A percentile compares a stretch with the other conserved stretches of the same genome.
These are phyloP conservation scores for Tachuris rubrigastra DNA, from an alignment of 2,113 vertebrate species.

Conservation along the genomic window DNA sequence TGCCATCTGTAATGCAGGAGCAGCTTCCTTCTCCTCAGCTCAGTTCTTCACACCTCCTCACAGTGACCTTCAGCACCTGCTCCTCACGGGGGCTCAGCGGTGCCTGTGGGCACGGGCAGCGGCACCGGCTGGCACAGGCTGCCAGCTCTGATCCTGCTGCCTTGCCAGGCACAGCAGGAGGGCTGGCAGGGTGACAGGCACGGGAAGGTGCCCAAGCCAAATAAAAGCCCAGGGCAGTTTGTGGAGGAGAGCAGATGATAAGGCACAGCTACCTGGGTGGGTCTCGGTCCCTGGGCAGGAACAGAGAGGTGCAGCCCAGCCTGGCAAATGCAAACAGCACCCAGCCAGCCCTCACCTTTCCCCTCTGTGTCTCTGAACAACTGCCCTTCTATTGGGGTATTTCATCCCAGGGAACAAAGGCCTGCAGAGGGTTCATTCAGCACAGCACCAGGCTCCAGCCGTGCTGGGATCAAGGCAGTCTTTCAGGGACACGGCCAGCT, in stretches of 20 bases:
- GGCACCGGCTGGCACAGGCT: background rate
- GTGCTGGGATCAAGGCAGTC: background rate
- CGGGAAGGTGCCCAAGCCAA: background rate
- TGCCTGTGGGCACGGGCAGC: background rate
- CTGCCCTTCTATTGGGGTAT: background rate
- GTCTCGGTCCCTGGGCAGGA: background rate
- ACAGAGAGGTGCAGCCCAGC: background rate
- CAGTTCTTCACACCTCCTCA: background rate
- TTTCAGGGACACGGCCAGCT: background rate
- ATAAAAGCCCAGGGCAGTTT: background rate
- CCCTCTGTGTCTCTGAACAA: background rate
- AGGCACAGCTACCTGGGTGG: background rate
- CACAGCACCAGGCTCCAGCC: background rate
- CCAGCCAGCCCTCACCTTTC: background rate
- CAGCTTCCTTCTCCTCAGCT: background rate
- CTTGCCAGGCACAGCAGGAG: background rate
- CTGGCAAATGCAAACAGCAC: background rate
- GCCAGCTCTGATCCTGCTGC: background rate
- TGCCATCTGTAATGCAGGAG: background rate
- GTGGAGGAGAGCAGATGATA: background rate
- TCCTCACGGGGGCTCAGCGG: background rate
- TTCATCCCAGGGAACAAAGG: background rate
- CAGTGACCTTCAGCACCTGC: background rate
- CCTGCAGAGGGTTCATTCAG: background rate
- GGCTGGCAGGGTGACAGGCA: background rate